Conservation (phyloP, 2,113 vertebrate species). For the Colius striatus region DNA sequence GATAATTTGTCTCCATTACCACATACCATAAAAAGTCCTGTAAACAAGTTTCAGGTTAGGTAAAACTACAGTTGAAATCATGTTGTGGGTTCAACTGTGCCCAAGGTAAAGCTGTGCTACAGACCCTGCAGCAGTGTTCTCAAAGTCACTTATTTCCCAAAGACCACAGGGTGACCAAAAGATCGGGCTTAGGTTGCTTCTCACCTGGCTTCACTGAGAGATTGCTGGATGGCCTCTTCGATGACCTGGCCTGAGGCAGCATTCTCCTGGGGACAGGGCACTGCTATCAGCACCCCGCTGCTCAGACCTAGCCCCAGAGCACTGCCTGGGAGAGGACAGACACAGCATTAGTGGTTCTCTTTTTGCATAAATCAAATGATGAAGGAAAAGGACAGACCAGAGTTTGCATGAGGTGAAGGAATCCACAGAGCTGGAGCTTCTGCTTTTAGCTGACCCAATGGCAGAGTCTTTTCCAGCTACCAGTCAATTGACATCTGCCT, state of each 20-base stretch:
- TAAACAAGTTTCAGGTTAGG: neutral
- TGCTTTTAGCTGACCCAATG: neutral
- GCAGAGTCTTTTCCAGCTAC: neutral
- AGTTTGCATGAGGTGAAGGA: neutral
- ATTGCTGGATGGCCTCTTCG: constrained; percentile 82
- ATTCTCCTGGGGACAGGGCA: constrained; percentile 84
- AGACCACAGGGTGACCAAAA: neutral
- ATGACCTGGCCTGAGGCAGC: constrained; percentile 80
- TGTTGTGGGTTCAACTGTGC: neutral
- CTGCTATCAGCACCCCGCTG: constrained; percentile 85
- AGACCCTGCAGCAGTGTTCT: neutral
- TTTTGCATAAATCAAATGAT: neutral
- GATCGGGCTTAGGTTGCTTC: neutral
- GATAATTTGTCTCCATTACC: constrained; percentile 4
- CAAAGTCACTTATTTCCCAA: neutral
- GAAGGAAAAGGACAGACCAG: neutral
- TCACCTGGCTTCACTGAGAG: constrained; percentile 83
- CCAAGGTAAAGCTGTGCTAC: neutral
- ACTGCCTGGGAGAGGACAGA: constrained; percentile 64
- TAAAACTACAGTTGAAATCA: neutral
- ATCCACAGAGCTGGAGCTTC: neutral
- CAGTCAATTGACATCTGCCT: neutral
- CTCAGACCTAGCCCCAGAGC: constrained; percentile 79
- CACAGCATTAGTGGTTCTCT: neutral
- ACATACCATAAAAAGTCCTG: neutral